Base-by-base conservation (phyloP, 1,140 invertebrate species). In the Pollicipes pollicipes region DNA sequence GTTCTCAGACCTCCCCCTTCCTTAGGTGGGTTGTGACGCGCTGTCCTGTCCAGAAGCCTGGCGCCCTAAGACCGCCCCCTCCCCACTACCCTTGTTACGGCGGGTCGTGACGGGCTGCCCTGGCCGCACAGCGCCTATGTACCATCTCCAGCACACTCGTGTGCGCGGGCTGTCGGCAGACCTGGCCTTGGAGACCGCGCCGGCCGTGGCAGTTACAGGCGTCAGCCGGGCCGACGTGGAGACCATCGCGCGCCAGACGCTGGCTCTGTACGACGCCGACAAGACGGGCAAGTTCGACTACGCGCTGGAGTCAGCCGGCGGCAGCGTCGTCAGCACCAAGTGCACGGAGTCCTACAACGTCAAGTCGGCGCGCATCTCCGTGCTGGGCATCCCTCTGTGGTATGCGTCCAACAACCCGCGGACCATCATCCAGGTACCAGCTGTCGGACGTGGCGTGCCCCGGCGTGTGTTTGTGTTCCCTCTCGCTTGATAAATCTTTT, bases 311-410 rank as follows among this genome's bases (percentile, higher is more conserved):
- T 87, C 89, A 67, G 87, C 88, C 73, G 95, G 95, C 68, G 96
- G 93, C 30, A 88, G 90, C 79, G 86, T 99, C 66, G 79, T 97
- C 1, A 94, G 89, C 64, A 96, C 90, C 3, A 84, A 95, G 66
- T 98, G 95, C 80, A 95, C 95, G 0, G 90, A 98, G 81, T 87
- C 86, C 68, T 98, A 95, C 79, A 85, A 90, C 74, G 85, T 87
- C 66, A 88, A 88, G 75, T 89, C 37, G 35, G 88, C 90, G 64
- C 87, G 90, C 66, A 86, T 91, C 74, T 90, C 86, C 63, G 78
- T 97, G 17, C 87, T 95, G 77, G 85, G 85, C 66, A 85, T 96
- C 74, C 91, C 92, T 0, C 80, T 97, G 67, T 95, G 88, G 86
- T 91, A 90, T 80, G 85, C 87, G 28, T 86, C 85, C 70, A 94